Base-by-base conservation (phyloP, 2,113 vertebrate genomes). In the Nettapus auritus region DNA sequence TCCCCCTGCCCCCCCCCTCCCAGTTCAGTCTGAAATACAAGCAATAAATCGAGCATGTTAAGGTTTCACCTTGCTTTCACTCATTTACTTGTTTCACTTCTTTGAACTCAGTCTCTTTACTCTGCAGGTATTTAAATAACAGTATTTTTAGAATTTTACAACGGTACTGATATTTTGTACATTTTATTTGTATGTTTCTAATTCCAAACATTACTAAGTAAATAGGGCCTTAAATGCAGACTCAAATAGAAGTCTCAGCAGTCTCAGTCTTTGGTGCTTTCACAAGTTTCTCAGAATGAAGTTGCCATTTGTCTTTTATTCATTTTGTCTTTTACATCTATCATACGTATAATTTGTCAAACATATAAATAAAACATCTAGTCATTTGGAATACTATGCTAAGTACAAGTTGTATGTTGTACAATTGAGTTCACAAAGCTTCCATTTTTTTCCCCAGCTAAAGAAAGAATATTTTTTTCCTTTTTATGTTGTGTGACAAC, bases 301-400 rank as follows among this genome's bases (percentile, higher is more conserved):
- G 50, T 28, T 94, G 52, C 88, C 86, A 83, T 52, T 94, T 97
- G 52, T 57, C 93, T 73, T 95, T 25, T 48, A 50, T 85, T 93
- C 0, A 90, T 94, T 97, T 95, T 92, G 50, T 42, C 36, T 70
- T 75, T 74, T 55, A 53, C 11, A 46, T 36, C 25, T 78, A 6
- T 28, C 6, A 17, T 63, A 17, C 2, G 11, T 57, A 28, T 50
- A 59, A 52, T 88, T 81, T 77, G 48, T 89, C 62, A 77, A 66
- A 88, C 16, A 7, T 23, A 44, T 40, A 42, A 86, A 89, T 70
- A 90, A 84, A 92, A 46, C 20, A 92, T 26, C 44, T 64, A 69
- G 13, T 15, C 21, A 13, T 63, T 50, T 90, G 21, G 42, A 81
- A 86, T 89, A 86, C n/a, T 19, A 2, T 70, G 38, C 76, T 74